Evolutionary conservation across 2,797 vertebrate genomes (phyloP).

Genomic region (Oryzias dopingdopingensis): DNA sequence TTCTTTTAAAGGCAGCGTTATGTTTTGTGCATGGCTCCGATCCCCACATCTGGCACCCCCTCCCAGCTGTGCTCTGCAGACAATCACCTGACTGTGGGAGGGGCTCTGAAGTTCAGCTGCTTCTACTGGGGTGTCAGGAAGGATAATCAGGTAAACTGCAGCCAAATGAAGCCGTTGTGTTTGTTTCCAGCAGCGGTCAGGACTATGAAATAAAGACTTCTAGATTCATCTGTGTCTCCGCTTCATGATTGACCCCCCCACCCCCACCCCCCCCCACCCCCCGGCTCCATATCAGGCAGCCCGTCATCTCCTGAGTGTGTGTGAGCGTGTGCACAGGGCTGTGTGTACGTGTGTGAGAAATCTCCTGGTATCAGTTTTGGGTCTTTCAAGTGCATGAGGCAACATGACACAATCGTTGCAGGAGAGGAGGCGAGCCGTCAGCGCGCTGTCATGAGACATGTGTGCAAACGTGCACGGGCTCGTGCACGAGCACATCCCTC

Average conservation of each 20-base stretch:
- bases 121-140: constrained; percentile 64
- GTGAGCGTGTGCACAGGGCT: not conserved
- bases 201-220: too few relatives aligned
- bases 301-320: constrained; percentile 46
- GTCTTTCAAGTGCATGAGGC: constrained; percentile 77
- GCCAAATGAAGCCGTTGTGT: constrained; percentile 64
- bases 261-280: too few relatives aligned
- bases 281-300: too few relatives aligned
- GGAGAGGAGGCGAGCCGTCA: constrained; percentile 56
- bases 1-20: constrained; percentile 69
- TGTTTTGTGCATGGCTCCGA: constrained; percentile 76
- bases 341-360: constrained; percentile 50
- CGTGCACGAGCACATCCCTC: too few relatives aligned
- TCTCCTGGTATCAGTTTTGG: constrained; percentile 71
- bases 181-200: not conserved
- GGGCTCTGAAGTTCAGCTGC: constrained; percentile 60
- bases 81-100: constrained; percentile 64
- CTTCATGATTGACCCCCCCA: constrained; percentile 16
- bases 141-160: constrained; percentile 68
- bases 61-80: constrained; percentile 75
- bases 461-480: constrained; percentile 1
- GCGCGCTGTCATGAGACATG: constrained; percentile 65
- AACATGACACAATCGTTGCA: constrained; percentile 76
- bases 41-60: constrained; percentile 68
- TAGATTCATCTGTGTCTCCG: not conserved